Base-by-base conservation (phyloP, 2,113 vertebrate genomes). In the Camelus bactrianus region DNA sequence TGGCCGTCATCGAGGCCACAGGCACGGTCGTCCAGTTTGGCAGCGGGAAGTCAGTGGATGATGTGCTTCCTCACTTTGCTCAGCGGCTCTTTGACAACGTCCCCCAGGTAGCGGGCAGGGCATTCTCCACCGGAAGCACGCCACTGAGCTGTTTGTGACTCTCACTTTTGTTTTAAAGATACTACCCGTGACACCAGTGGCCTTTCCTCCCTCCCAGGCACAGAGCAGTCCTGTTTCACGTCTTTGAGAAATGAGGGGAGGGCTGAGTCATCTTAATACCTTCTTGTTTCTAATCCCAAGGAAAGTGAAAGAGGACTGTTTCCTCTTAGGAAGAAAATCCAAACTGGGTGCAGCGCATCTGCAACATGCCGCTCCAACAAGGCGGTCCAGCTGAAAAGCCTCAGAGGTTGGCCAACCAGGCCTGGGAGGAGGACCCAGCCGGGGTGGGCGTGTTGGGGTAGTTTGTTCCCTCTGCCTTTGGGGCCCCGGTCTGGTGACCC, bases 1-100 rank as follows among this genome's bases (percentile, higher is more conserved):
- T 99, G 88, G 99, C 99, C 4, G 99, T 98, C 95, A 99, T 99
- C 26, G 99, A 99, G 93, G 99, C 99, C 92, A 99, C 99, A 0
- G 99, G 99, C 65, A 94, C 98, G 0, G 99, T 99, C 92, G 98
- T 99, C 97, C 99, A 99, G 96, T 98, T 99, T 14, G 99, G 99
- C 93, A 99, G 97, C 2, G 99, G 98, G 7, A 99, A 99, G 95
- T 99, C 99, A 0, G 93, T 99, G 97, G 99, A 99, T 4, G 99
- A 99, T 9, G 99, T 99, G 62, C 98, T 99, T 11, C 99, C 99
- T 67, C 99, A 99, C 93, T 97, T 99, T 94, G 99, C 99, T 2
- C 99, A 99, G 98, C 99, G 99, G 22, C 99, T 99, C 26, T 99
- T 99, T 94, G 99, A 99, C 6, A 99, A 99, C 24, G 99, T 99